A percentile compares a stretch with the other conserved stretches of the same genome.
phyloP scores from a whole-genome alignment of 1,140 invertebrate species.

The Tachypleus tridentatus region DNA sequence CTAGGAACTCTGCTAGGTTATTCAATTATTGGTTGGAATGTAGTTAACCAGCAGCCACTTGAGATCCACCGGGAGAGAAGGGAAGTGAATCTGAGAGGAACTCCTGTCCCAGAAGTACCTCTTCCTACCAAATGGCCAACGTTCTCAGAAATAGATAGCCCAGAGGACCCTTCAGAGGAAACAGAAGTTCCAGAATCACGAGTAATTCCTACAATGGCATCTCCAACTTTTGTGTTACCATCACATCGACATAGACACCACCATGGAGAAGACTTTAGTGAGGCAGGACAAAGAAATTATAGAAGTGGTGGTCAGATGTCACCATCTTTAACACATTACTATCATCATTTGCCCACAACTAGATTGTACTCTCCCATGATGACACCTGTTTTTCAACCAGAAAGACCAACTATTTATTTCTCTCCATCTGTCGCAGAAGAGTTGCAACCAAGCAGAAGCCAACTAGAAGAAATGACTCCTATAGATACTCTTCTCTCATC shows the following conservation, averaged over 20 bases:
- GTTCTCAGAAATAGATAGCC: slow-evolving; percentile 10
- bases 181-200: slow-evolving; percentile 31
- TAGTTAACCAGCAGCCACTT: slow-evolving; percentile 26
- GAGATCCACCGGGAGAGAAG: slow-evolving; percentile 32
- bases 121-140: slow-evolving; percentile 19
- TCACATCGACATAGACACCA: slow-evolving; percentile 21
- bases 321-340: slow-evolving; percentile 6
- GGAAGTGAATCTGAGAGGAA: slow-evolving; percentile 30
- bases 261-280: slow-evolving; percentile 11
- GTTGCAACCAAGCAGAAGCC: slow-evolving; percentile 19
- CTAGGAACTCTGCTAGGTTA: slow-evolving; percentile 46
- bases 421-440: slow-evolving; percentile 11
- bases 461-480: slow-evolving; percentile 24
- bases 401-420: slow-evolving; percentile 17
- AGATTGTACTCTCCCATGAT: no score
- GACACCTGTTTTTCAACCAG: slow-evolving; percentile 20
- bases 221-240: slow-evolving; percentile 28
- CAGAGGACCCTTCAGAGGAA: slow-evolving; percentile 13
- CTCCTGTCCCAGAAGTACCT: slow-evolving; percentile 18
- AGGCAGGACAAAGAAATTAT: no score
- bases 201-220: slow-evolving; percentile 31
- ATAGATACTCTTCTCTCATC: no score
- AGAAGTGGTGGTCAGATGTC: slow-evolving; percentile 6
- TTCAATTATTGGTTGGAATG: slow-evolving; percentile 51
- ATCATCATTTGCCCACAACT: slow-evolving; percentile 1